Evolutionary conservation across 2,888 invertebrate genomes (phyloP), one percentile per base, ranked within the genome.

Genomic region (Deladenus siricidicola): DNA sequence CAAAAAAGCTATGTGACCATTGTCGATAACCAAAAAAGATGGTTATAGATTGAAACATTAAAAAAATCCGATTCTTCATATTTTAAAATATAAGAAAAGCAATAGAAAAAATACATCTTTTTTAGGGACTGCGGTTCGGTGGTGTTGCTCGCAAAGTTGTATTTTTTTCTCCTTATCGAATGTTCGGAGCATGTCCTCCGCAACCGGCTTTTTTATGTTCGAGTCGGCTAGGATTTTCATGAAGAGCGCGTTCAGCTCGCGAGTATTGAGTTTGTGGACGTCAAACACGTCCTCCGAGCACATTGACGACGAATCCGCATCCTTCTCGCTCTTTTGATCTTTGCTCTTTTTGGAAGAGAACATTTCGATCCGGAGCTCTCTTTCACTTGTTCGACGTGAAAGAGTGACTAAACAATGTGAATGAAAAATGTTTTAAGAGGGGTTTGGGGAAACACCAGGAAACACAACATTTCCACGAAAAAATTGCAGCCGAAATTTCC

Each of bases 91-190:
- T 19, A 59, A 17, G n/a, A 29, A 58, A 3, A 23, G 23, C n/a
- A 45, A 47, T 21, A 14, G 19, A 17, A n/a, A n/a, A n/a, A n/a
- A n/a, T n/a, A 60, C 52, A 28, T 52, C 62, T 23, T 51, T 39
- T 30, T 42, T 60, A 8, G 54, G 44, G 4, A 8, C 39, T 43
- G 50, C 53, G 26, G 24, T 26, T 28, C 24, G 30, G n/a, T 45
- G 54, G 3, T 60, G 43, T 29, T 61, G 62, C 3, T 52, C 24
- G 34, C 58, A 60, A 17, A 61, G 14, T n/a, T 58, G 57, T 21
- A 61, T 52, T 47, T 61, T 61, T 30, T 53, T 61, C 6, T 34
- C 39, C 47, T 58, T 30, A 28, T 60, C 58, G 21, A 61, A 29
- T 3, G 14, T 26, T 4, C 30, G 28, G 24, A 58, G 23, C 8